Evolutionary conservation across 2,888 invertebrate genomes (phyloP).

Genomic region (Drosophila cracens): DNA sequence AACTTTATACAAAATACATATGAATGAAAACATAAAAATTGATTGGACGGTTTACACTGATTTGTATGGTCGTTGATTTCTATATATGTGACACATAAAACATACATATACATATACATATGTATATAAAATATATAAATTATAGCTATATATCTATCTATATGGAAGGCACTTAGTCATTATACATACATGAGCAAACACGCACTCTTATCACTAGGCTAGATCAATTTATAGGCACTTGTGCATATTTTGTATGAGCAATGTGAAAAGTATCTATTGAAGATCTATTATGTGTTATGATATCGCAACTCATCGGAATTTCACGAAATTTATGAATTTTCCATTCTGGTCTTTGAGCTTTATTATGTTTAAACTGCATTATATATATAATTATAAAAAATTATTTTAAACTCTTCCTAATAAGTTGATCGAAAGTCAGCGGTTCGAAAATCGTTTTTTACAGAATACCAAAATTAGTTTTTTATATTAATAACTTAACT

Average conservation of each 20-base stretch:
- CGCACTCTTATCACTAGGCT: constrained; percentile 34
- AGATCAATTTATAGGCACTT: constrained; percentile 54
- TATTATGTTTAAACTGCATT: neutral
- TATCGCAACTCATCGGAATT: neutral
- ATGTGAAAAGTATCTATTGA: neutral
- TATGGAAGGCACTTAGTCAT: constrained; percentile 32
- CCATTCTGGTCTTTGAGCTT: neutral
- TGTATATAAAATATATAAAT: constrained; percentile 12
- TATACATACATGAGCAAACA: constrained; percentile 37
- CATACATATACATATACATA: constrained; percentile 63
- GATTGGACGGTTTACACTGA: constrained; percentile 84
- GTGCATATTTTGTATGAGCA: constrained; percentile 26
- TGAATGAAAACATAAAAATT: constrained; percentile 68
- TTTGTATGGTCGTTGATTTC: constrained; percentile 69
- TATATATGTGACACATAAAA: constrained; percentile 75
- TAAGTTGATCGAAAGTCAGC: neutral
- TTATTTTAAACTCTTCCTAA: neutral
- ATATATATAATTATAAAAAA: neutral
- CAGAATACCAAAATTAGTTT: neutral
- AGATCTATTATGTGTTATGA: neutral
- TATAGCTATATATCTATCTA: constrained; percentile 5
- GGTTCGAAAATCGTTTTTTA: neutral
- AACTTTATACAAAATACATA: constrained; percentile 28
- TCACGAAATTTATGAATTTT: neutral
- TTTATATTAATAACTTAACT: constrained; percentile 3